A percentile compares a stretch with the other conserved stretches of the same genome.
Conservation (phyloP, 2,888 invertebrate genomes). For the Drosophila maculinotata region DNA sequence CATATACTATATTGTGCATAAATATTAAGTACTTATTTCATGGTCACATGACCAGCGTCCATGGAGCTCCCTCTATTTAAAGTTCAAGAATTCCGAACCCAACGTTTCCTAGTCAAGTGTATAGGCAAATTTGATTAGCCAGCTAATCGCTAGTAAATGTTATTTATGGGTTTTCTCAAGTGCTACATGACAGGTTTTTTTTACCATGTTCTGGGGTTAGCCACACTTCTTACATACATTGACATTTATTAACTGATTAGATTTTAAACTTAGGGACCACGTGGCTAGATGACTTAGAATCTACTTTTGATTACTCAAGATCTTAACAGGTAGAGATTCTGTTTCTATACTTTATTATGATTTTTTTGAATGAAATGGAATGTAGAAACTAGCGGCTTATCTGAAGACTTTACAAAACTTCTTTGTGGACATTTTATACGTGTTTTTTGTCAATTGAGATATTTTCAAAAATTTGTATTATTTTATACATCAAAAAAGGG, state of each 20-base stretch:
- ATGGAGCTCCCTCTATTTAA: not conserved
- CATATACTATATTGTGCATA: constrained; percentile 15
- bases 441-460: too few species aligned
- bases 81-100: not conserved
- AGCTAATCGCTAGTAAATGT: constrained; percentile 27
- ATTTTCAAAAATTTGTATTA: too few species aligned
- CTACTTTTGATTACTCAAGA: too few species aligned
- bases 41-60: constrained; percentile 35
- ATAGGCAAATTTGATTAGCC: constrained; percentile 36
- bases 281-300: constrained; percentile 17
- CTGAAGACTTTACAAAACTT: too few species aligned
- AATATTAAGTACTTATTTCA: not conserved
- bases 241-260: constrained; percentile 31
- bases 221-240: constrained; percentile 9
- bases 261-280: constrained; percentile 22
- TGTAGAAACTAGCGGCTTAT: too few species aligned
- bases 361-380: too few species aligned
- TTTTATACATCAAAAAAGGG: too few species aligned
- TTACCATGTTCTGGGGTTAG: constrained; percentile 9
- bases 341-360: too few species aligned
- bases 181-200: constrained; percentile 12
- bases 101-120: not conserved
- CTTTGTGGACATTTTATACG: too few species aligned
- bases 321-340: too few species aligned
- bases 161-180: constrained; percentile 39